Evolutionary conservation across 2,888 invertebrate genomes (phyloP).

Genomic region (Asteroscopus sphinx): DNA sequence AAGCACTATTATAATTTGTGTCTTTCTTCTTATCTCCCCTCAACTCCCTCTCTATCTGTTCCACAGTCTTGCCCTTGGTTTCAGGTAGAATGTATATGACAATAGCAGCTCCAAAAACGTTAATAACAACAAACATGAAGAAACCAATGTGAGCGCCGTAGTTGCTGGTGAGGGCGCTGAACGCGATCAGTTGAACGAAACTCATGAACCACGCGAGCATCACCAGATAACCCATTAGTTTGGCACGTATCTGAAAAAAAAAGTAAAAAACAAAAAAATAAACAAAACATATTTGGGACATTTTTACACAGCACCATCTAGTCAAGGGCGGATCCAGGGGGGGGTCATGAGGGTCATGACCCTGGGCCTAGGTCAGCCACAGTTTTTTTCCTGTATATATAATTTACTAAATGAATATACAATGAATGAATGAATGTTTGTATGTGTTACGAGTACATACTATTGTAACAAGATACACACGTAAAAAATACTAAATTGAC

Average conservation of each 20-base stretch:
- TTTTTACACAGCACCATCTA: too few species aligned
- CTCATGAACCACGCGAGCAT: slow-evolving; percentile 64
- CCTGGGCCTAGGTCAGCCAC: too few species aligned
- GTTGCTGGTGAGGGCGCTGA: slow-evolving; percentile 55
- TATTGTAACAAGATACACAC: too few species aligned
- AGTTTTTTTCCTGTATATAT: too few species aligned
- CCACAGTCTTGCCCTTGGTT: slow-evolving; percentile 78
- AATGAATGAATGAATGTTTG: too few species aligned
- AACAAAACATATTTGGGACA: too few species aligned
- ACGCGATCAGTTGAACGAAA: slow-evolving; percentile 63
- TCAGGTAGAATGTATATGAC: slow-evolving; percentile 75
- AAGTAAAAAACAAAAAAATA: background rate
- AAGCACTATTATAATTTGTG: slow-evolving; percentile 1
- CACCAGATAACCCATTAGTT: slow-evolving; percentile 65
- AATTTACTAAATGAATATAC: too few species aligned
- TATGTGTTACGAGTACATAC: too few species aligned
- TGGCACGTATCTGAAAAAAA: slow-evolving; percentile 71
- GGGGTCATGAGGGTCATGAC: too few species aligned
- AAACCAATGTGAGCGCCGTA: slow-evolving; percentile 74
- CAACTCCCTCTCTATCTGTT: slow-evolving; percentile 68
- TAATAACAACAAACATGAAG: slow-evolving; percentile 71
- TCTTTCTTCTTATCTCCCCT: slow-evolving; percentile 17
- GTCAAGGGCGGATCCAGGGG: too few species aligned
- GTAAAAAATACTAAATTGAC: too few species aligned
- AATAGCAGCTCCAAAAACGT: slow-evolving; percentile 68